Evolutionary conservation across 2,113 vertebrate species (phyloP), one percentile per base, ranked within the genome.

Genomic region (Rhabdomys dilectus): DNA sequence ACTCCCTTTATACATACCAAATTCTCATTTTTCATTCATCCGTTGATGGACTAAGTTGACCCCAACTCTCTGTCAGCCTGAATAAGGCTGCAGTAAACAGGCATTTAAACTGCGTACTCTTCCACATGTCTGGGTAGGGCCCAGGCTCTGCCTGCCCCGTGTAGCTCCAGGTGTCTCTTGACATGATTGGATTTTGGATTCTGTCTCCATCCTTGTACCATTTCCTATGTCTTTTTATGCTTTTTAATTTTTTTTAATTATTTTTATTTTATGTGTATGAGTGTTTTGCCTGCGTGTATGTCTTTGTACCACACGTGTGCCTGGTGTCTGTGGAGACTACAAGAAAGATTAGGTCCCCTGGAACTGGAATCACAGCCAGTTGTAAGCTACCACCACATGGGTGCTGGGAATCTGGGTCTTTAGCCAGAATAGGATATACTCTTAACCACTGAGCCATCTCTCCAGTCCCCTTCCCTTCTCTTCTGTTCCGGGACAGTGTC

Each of bases 81-180:
- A 62, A 31, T 64, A 42, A 42, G 64, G n/a, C 58, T 62, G 3
- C 39, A 1, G 5, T 31, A 31, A 84, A 62, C n/a, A 64, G 58
- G 7, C 3, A 0, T 13, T 7, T 51, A 31, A 10, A 22, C 45
- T 15, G 21, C 3, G 0, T 1, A 1, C 36, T 39, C 29, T 13
- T 5, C 48, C 62, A 8, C 36, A 1, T 26, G 53, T 53, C 22
- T 3, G 0, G 1, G 42, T n/a, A 22, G 34, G 72, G 58, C 0
- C 42, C 72, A 17, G n/a, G 7, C 16, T 3, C 34, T 7, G 29
- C 60, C 62, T 8, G 81, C 21, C 42, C 85, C 13, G 6, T 5
- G 66, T 6, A 31, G 51, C 36, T 9, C 13, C 15, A 0, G 8
- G 42, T 21, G 15, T 29, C 21, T 56, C 48, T 58, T 0, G 5